Conservation (phyloP, 2,888 invertebrate species). For the Zhuqinia jingwanae region DNA sequence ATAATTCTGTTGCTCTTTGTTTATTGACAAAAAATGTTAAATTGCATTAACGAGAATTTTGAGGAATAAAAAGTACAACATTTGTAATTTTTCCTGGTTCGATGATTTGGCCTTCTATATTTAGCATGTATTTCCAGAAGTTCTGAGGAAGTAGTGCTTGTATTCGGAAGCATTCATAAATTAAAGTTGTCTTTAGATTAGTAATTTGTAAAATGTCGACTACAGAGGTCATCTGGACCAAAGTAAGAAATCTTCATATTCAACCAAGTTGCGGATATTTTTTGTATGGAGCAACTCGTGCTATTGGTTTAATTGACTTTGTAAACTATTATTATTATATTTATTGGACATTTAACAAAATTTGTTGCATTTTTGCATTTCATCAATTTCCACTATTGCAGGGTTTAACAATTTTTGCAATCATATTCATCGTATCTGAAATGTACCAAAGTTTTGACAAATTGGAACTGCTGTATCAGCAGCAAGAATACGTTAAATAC, state of each 20-base stretch:
- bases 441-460: conserved; percentile 41
- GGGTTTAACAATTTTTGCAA: conserved; percentile 65
- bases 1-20: too few species aligned
- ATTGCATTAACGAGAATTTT: too few species aligned
- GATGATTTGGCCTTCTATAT: too few species aligned
- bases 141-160: too few species aligned
- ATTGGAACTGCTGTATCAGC: background rate
- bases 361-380: background rate
- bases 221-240: background rate
- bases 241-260: conserved; percentile 31
- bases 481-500: conserved; percentile 27
- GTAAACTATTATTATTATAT: conserved; percentile 44
- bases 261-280: conserved; percentile 72
- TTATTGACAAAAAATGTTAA: too few species aligned
- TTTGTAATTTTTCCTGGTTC: too few species aligned
- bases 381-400: background rate
- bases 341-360: too few species aligned
- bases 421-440: conserved; percentile 59
- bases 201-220: conserved; percentile 43
- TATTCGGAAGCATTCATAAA: too few species aligned
- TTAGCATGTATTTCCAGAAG: too few species aligned
- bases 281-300: conserved; percentile 64
- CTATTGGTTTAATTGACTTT: conserved; percentile 65
- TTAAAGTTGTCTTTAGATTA: too few species aligned
- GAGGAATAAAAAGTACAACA: too few species aligned